Conservation (phyloP, 2,113 vertebrate species). For the Zosterops pallidus region DNA sequence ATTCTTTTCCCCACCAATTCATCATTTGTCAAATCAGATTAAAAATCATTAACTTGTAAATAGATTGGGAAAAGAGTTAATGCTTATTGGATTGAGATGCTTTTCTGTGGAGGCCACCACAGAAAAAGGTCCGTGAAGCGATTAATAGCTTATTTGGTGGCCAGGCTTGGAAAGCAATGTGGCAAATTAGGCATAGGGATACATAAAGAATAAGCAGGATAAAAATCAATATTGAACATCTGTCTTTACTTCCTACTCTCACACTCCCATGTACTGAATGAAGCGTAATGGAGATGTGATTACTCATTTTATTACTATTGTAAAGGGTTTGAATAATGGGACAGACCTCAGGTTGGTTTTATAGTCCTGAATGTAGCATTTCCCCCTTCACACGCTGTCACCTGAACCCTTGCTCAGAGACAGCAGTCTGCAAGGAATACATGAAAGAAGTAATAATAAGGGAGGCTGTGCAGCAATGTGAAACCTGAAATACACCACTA, state of each 20-base stretch:
- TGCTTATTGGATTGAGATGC: constrained; percentile 50
- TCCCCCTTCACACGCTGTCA: neutral
- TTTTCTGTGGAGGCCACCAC: neutral
- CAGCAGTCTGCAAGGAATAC: neutral
- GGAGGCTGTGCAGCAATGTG: neutral
- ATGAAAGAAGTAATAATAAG: neutral
- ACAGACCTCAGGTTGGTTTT: neutral
- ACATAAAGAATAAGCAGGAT: constrained; percentile 32
- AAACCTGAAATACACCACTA: neutral
- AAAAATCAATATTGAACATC: constrained; percentile 66
- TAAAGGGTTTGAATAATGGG: neutral
- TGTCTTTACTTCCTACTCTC: constrained; percentile 41
- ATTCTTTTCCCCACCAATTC: neutral
- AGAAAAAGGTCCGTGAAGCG: constrained; percentile 41
- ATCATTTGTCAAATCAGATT: constrained; percentile 22
- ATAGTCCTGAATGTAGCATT: neutral
- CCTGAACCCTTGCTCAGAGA: neutral
- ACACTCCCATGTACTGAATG: neutral
- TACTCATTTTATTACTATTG: constrained; percentile 37
- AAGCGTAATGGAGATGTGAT: constrained; percentile 36
- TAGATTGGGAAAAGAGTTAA: constrained; percentile 35
- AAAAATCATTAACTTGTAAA: constrained; percentile 37
- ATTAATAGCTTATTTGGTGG: constrained; percentile 56
- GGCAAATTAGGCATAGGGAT: constrained; percentile 37
- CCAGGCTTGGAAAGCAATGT: neutral